Evolutionary conservation across 2,113 vertebrate species (phyloP).

Genomic region (Turnix velox): DNA sequence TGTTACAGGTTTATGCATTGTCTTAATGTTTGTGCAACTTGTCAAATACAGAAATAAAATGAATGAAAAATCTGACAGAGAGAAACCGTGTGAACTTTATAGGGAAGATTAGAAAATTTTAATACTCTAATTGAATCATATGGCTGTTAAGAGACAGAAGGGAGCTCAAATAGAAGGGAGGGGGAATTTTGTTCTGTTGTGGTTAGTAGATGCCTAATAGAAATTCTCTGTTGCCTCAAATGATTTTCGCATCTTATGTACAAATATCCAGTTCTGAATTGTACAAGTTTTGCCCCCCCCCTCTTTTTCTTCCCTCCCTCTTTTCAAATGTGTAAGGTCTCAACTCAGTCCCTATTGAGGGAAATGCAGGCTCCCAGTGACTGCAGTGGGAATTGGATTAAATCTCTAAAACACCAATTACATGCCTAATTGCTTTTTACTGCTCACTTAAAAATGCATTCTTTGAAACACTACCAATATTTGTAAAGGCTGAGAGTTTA

Average conservation of each 20-base stretch:
- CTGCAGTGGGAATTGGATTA: conserved; percentile 33
- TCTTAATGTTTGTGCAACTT: background rate
- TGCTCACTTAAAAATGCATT: conserved; percentile 61
- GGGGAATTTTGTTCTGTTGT: background rate
- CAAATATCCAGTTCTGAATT: background rate
- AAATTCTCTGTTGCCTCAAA: background rate
- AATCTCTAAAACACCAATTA: conserved; percentile 52
- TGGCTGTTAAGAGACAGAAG: background rate
- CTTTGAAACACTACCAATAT: conserved; percentile 54
- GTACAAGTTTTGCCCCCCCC: background rate
- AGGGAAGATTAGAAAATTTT: background rate
- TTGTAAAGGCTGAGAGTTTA: conserved; percentile 35
- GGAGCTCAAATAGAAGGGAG: background rate
- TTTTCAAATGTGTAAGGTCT: background rate
- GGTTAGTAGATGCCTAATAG: background rate
- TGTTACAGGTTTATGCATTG: background rate
- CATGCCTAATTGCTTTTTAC: conserved; percentile 61
- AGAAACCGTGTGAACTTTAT: background rate
- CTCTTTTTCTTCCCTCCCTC: background rate
- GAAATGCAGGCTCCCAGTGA: background rate
- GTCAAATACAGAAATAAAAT: background rate
- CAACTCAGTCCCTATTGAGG: background rate
- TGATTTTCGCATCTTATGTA: background rate
- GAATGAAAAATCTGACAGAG: background rate
- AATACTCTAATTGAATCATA: background rate